A percentile compares a stretch with the other conserved stretches of the same genome.
These are phyloP conservation scores for Spinibarbus caldwelli DNA, from an alignment of 2,797 vertebrate genomes.

Conservation along the genomic window DNA sequence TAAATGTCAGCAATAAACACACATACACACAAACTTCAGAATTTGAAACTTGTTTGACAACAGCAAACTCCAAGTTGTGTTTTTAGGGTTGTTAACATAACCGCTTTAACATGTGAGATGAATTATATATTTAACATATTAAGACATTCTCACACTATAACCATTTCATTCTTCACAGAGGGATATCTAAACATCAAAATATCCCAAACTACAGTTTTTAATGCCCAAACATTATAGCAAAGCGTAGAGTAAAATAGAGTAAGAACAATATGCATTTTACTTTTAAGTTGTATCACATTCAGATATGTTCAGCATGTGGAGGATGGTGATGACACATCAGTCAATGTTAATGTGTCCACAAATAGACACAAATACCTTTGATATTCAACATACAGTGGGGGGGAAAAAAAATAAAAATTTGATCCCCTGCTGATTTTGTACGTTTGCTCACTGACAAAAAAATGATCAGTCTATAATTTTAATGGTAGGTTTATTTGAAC, in stretches of 20 bases:
- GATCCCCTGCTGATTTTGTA: too few species aligned
- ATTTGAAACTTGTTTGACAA: not conserved
- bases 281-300: not conserved
- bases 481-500: too few species aligned
- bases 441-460: too few species aligned
- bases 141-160: not conserved
- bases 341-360: too few species aligned
- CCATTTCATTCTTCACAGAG: not conserved
- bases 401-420: too few species aligned
- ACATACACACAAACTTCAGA: too few species aligned
- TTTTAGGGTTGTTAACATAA: not conserved
- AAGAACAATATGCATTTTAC: not conserved
- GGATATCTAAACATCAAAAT: not conserved
- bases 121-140: not conserved
- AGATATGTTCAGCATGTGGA: too few species aligned
- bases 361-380: too few species aligned
- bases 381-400: too few species aligned
- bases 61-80: not conserved
- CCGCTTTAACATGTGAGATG: not conserved
- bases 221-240: too few species aligned
- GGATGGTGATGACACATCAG: too few species aligned
- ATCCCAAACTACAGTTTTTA: not conserved
- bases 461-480: too few species aligned
- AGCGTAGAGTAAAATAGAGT: not conserved
- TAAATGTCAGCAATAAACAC: not conserved